phyloP scores from a whole-genome alignment of 2,797 vertebrate genomes.

The Pipistrellus pipistrellus region DNA sequence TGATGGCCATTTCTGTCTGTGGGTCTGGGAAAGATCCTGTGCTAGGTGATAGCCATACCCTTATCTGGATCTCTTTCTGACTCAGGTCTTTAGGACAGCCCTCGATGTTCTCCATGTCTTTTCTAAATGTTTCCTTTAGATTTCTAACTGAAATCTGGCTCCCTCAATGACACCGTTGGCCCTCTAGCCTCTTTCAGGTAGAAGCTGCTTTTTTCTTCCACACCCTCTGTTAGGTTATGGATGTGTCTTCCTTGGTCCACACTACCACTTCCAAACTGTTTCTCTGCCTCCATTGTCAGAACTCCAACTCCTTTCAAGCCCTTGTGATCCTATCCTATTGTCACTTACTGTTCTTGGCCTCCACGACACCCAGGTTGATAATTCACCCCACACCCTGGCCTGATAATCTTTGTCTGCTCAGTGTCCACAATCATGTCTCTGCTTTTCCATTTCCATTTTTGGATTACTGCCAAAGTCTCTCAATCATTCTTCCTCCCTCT shows the following conservation, averaged over 20 bases:
- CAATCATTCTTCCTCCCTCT: not conserved
- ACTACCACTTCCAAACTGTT: not conserved
- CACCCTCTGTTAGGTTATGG: accelerated
- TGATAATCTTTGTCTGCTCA: not conserved
- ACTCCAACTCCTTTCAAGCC: not conserved
- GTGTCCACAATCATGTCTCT: not conserved
- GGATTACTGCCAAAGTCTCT: not conserved
- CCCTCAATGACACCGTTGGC: not conserved
- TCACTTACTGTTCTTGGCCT: not conserved
- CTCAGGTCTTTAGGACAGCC: not conserved
- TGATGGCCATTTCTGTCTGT: not conserved
- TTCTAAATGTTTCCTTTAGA: not conserved
- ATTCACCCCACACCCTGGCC: not conserved
- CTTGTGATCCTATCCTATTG: not conserved
- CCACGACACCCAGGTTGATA: not conserved
- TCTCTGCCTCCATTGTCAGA: not conserved
- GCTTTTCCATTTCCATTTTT: not conserved
- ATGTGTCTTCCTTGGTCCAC: not conserved
- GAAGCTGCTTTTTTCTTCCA: not conserved
- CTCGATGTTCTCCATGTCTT: not conserved
- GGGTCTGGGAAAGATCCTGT: not conserved
- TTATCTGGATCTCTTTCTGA: not conserved
- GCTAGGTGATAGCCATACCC: not conserved
- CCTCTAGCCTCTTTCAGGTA: not conserved
- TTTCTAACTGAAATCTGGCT: not conserved